Evolutionary conservation across 2,888 invertebrate species (phyloP), one percentile per base, ranked within the genome.

Genomic region (Epicampocera succincta): DNA sequence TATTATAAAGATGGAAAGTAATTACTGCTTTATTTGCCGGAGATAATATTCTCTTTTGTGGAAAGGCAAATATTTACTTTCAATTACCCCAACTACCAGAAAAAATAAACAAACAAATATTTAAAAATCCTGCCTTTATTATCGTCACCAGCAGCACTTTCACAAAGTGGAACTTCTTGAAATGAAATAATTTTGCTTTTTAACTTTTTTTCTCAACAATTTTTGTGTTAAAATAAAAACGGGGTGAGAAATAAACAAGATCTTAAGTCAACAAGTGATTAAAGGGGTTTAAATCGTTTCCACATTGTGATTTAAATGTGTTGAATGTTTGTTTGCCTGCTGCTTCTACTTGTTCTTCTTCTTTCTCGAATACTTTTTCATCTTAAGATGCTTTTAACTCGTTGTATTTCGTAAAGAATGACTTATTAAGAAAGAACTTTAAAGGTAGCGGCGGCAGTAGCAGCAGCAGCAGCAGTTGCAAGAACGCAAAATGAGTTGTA

Each of bases 21-120:
- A 73, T 73, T 73, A 73, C 61, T 50, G 48, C 40, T 71, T 60
- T 77, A 77, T 71, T 77, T 71, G 69, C 33, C n/a, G 17, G 25
- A 77, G 71, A 77, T 77, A 77, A 77, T 60, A 52, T 66, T 75
- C 61, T 68, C 69, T 60, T 52, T 69, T 65, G 58, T 75, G 50
- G 44, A 29, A 80, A 68, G 42, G 71, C 66, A 80, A 80, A 80
- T 80, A 80, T 80, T 80, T 72, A 38, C 60, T 76, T 72, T 80
- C 71, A 80, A 80, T 80, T 80, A 80, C 71, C 76, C 75, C 75
- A 38, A 52, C 76, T 15, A 21, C 17, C n/a, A 29, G 1, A 9
- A 33, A 33, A 33, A 33, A 33, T 3, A 33, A 33, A 33, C 6
- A 33, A 33, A 33, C 2, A 5, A 25, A 25, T 3, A 25, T 3